These are phyloP conservation scores for Andrena dorsata DNA, from an alignment of 2,888 invertebrate genomes.

Conservation along the genomic window DNA sequence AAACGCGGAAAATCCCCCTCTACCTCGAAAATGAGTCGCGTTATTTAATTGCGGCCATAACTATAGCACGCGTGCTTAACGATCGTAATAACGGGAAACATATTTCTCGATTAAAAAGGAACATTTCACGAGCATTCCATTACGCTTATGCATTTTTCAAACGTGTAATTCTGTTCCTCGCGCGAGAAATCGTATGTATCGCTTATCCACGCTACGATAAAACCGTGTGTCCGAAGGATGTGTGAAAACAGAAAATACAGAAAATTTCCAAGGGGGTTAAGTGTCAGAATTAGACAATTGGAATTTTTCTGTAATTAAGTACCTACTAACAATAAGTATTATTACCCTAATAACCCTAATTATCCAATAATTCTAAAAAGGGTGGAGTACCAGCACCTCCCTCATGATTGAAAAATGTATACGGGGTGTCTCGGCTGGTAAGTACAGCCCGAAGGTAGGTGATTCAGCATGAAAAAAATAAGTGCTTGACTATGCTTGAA, in stretches of 20 bases:
- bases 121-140: conserved; percentile 24
- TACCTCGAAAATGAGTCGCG: conserved; percentile 25
- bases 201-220: conserved; percentile 13
- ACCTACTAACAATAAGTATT: too few relatives aligned
- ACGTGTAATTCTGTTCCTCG: conserved; percentile 19
- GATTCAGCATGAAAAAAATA: too few relatives aligned
- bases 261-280: too few relatives aligned
- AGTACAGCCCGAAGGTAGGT: too few relatives aligned
- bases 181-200: conserved; percentile 24
- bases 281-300: neutral
- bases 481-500: too few relatives aligned
- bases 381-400: too few relatives aligned
- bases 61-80: conserved; percentile 27
- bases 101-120: conserved; percentile 30
- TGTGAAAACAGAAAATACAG: neutral
- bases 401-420: too few relatives aligned
- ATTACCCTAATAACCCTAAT: too few relatives aligned
- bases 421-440: too few relatives aligned
- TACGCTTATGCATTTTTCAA: conserved; percentile 28
- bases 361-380: too few relatives aligned
- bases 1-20: neutral
- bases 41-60: conserved; percentile 42
- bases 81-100: conserved; percentile 34
- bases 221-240: neutral
- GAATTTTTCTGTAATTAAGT: too few relatives aligned